These are phyloP conservation scores for Tragelaphus scriptus DNA, from an alignment of 2,113 vertebrate genomes.

Conservation along the genomic window DNA sequence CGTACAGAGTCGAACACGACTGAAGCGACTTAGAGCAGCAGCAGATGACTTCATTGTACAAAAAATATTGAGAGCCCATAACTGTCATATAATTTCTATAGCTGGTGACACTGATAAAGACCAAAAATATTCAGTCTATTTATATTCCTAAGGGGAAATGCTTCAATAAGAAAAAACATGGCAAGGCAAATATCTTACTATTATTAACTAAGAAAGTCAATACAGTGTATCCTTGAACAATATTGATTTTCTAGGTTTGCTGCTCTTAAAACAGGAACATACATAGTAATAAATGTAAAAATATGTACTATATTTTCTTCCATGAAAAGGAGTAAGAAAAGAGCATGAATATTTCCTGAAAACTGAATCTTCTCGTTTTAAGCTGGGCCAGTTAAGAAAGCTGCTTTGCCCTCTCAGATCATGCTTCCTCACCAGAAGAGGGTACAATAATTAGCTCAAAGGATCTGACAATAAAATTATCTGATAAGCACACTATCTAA, in stretches of 20 bases:
- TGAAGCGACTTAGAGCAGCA: too few relatives aligned
- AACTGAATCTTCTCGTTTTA: not conserved
- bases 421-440: not conserved
- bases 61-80: not conserved
- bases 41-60: not conserved
- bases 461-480: not conserved
- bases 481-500: not conserved
- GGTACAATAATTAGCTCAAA: not conserved
- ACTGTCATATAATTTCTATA: not conserved
- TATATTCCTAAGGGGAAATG: not conserved
- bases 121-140: not conserved
- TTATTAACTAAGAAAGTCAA: not conserved
- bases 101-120: not conserved
- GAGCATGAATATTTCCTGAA: not conserved
- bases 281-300: not conserved
- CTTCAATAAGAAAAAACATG: not conserved
- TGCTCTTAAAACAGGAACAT: not conserved
- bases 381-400: not conserved
- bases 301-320: not conserved
- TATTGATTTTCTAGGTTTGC: not conserved
- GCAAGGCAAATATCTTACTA: not conserved
- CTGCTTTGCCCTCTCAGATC: not conserved
- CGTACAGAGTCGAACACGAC: too few relatives aligned
- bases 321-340: conserved; percentile 14
- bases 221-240: not conserved